Base-by-base conservation (phyloP, 2,888 invertebrate genomes). In the Cerceris rybyensis region DNA sequence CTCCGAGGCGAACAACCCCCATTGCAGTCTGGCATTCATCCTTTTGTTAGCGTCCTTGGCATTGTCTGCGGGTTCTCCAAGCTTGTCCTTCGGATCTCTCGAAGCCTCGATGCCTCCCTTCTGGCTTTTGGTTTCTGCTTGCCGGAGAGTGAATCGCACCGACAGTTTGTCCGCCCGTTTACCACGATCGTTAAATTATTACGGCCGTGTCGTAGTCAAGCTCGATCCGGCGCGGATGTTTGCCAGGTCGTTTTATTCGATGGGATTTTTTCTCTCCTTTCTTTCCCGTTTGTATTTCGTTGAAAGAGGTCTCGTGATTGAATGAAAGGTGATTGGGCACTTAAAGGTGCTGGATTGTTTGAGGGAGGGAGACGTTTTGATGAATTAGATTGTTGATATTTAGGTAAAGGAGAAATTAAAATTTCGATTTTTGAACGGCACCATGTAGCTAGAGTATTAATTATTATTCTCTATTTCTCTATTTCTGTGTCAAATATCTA, bases 21-120 rank as follows among this genome's bases (percentile, higher is more conserved):
- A 59, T 28, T 28, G 28, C 39, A 60, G 69, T 58, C 80, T 59
- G 65, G 82, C 79, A 87, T 89, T 88, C 84, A 80, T 77, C 86
- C 88, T 82, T 88, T 89, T 89, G 88, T 88, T 84, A 86, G 72
- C 63, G 75, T 79, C 79, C 84, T 82, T 72, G 69, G 83, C 82
- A 88, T 89, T 89, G 88, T 88, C 87, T 84, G 71, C 67, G 71
- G 58, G 73, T 75, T 70, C 63, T 72, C 59, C 55, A 63, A 66
- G 55, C 65, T 41, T 42, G 58, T 46, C 77, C 66, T 57, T 43
- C 54, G 67, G 67, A 58, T 63, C 70, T 17, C 43, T 4, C 61
- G 43, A 70, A 77, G 55, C 70, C 61, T n/a, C 9, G 16, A 17
- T 11, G 50, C 13, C 50, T 13, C 17, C 55, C 39, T 6, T n/a